These are phyloP conservation scores for Leuciscus waleckii DNA, from an alignment of 2,797 vertebrate genomes.

Conservation along the genomic window DNA sequence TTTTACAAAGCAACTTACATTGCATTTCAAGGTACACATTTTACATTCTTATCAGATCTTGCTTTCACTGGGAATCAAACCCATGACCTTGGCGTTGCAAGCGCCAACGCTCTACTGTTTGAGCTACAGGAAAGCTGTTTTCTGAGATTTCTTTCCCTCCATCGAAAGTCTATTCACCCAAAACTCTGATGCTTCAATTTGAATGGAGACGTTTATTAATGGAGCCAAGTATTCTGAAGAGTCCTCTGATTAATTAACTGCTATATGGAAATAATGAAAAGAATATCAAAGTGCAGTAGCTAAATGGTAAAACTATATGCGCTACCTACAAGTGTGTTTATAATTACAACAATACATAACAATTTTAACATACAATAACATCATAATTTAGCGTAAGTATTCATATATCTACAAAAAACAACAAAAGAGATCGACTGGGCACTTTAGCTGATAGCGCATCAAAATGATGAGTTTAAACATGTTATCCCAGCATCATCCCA, in stretches of 20 bases:
- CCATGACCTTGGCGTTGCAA: too few species aligned
- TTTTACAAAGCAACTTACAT: too few species aligned
- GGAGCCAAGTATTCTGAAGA: background rate
- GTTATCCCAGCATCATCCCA: constrained; percentile 21
- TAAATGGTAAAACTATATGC: background rate
- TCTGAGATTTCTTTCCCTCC: background rate
- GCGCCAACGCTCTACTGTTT: too few species aligned
- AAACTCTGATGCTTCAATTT: background rate
- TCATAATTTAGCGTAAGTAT: constrained; percentile 38
- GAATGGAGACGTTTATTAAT: background rate
- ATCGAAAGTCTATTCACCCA: background rate
- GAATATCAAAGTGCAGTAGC: background rate
- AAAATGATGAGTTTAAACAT: background rate
- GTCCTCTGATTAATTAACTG: background rate
- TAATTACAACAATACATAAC: too few species aligned
- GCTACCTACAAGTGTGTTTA: background rate
- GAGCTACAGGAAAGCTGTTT: too few species aligned
- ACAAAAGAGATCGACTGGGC: constrained; percentile 1
- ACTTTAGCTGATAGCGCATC: background rate
- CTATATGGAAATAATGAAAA: background rate
- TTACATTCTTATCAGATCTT: too few species aligned
- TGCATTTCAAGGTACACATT: too few species aligned
- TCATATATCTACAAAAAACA: background rate
- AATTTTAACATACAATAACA: background rate
- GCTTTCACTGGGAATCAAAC: too few species aligned